phyloP scores from a whole-genome alignment of 2,888 invertebrate species.

The Lithophane leautieri region DNA sequence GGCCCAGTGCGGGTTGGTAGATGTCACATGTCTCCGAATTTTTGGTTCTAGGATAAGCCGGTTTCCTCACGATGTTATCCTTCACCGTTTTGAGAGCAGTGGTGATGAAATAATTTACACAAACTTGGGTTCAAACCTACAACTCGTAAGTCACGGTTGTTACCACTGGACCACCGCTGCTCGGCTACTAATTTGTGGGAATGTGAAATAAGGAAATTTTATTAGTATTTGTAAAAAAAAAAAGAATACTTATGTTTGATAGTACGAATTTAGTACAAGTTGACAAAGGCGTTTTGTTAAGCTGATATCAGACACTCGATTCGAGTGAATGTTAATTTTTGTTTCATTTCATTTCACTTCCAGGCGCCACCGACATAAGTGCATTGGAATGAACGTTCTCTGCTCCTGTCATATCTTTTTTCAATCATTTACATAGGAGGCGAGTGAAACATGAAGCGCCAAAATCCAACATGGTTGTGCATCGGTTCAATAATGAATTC shows the following conservation, averaged over 20 bases:
- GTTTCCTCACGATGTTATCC: too few relatives aligned
- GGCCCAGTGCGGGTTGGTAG: too few relatives aligned
- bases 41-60: too few relatives aligned
- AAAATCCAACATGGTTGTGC: too few relatives aligned
- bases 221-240: not conserved
- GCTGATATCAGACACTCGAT: not conserved
- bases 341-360: not conserved
- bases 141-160: too few relatives aligned
- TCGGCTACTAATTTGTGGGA: not conserved
- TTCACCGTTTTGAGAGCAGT: too few relatives aligned
- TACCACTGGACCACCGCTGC: too few relatives aligned
- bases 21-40: too few relatives aligned
- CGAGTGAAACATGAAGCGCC: too few relatives aligned
- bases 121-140: too few relatives aligned
- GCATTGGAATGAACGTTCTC: not conserved
- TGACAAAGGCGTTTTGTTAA: not conserved
- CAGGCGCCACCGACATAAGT: too few relatives aligned
- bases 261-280: not conserved
- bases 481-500: not conserved
- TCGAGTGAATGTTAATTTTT: not conserved
- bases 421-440: not conserved
- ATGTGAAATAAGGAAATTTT: not conserved
- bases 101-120: too few relatives aligned
- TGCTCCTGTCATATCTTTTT: not conserved
- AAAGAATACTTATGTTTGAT: not conserved